A percentile compares a stretch with the other conserved stretches of the same genome.
Conservation (phyloP, 2,797 vertebrate species). For the Kryptolebias ocellatus region DNA sequence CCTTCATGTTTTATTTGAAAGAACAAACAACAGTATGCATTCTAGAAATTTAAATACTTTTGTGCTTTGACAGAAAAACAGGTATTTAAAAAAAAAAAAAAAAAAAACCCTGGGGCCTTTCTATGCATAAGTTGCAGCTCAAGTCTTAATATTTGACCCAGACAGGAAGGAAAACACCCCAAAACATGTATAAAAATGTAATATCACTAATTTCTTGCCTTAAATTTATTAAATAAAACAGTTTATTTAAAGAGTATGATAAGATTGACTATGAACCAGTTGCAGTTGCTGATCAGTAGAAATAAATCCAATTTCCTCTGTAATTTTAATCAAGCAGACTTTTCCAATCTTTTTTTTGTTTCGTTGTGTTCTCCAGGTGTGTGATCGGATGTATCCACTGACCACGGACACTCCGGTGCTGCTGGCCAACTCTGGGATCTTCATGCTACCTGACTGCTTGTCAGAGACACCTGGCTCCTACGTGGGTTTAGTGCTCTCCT, state of each 20-base stretch:
- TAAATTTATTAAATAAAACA: no score
- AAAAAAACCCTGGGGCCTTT: neutral
- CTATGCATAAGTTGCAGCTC: neutral
- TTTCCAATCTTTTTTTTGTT: conserved; percentile 3
- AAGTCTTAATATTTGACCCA: neutral
- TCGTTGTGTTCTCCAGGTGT: conserved; percentile 83
- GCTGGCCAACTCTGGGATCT: conserved; percentile 90
- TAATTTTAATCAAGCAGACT: no score
- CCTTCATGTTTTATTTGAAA: neutral
- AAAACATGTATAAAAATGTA: no score
- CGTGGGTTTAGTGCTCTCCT: conserved; percentile 92
- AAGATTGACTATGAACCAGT: no score
- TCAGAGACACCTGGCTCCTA: conserved; percentile 86
- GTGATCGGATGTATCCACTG: conserved; percentile 92
- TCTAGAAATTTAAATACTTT: conserved; percentile 9
- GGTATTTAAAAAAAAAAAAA: no score
- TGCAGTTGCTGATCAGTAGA: neutral
- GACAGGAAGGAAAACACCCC: neutral
- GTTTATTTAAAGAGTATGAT: no score
- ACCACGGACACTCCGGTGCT: conserved; percentile 89
- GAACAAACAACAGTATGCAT: neutral
- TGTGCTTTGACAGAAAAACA: neutral
- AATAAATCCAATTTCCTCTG: neutral
- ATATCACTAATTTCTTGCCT: no score
- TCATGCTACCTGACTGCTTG: conserved; percentile 93